Evolutionary conservation across 2,113 vertebrate species (phyloP).

Genomic region (Nannospalax galili): DNA sequence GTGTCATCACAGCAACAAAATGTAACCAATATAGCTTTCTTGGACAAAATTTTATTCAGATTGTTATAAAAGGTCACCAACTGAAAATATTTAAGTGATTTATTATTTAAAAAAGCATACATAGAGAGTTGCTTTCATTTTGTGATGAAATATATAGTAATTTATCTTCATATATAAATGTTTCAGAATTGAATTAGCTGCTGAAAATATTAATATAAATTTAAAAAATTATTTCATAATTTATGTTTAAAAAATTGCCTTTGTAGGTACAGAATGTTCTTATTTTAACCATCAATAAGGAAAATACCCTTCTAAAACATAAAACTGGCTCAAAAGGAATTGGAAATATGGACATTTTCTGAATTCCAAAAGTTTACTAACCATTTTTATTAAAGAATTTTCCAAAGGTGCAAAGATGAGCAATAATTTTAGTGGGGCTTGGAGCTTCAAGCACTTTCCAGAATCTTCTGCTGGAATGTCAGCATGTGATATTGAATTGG

Average conservation of each 20-base stretch:
- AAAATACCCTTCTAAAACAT: not conserved
- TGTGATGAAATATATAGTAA: not conserved
- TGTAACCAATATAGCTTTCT: no score
- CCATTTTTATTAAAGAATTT: not conserved
- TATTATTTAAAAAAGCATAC: conserved; percentile 26
- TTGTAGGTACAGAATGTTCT: not conserved
- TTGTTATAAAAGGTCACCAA: conserved; percentile 54
- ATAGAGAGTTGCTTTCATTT: conserved; percentile 38
- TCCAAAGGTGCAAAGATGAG: not conserved
- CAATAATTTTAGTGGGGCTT: not conserved
- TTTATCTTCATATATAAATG: conserved; percentile 15
- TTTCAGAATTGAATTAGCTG: not conserved
- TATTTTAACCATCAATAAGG: not conserved
- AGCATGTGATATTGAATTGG: not conserved
- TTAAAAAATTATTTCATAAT: not conserved
- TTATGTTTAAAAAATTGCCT: not conserved
- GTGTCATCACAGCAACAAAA: no score
- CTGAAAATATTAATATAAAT: not conserved
- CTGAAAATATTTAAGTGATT: conserved; percentile 63
- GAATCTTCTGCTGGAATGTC: not conserved
- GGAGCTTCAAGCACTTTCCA: no score
- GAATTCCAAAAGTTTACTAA: not conserved
- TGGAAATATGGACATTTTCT: not conserved
- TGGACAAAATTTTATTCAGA: not conserved
- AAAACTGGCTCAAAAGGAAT: not conserved